These are phyloP conservation scores for Eptesicus fuscus DNA, from an alignment of 2,113 vertebrate species.

Conservation along the genomic window DNA sequence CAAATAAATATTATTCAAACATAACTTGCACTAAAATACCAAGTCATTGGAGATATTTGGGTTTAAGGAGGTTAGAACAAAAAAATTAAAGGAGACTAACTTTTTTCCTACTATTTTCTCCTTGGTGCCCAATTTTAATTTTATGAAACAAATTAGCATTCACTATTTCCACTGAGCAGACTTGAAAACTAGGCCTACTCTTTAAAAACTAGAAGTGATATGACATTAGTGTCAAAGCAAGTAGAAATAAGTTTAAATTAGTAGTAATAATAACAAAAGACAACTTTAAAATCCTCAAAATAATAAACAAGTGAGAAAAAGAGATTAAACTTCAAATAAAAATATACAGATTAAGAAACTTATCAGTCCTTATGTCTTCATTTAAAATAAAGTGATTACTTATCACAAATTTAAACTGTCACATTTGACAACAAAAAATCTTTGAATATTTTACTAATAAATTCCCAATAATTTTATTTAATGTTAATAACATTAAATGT, in stretches of 20 bases:
- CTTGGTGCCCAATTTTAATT: neutral
- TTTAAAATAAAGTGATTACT: neutral
- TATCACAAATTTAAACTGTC: slow-evolving; percentile 2
- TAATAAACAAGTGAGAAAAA: slow-evolving; percentile 28
- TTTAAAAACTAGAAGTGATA: neutral
- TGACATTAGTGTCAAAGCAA: neutral
- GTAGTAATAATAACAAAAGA: neutral
- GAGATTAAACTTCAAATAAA: neutral
- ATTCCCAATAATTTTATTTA: neutral
- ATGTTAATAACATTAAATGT: neutral
- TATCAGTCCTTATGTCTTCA: neutral
- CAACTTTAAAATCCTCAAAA: neutral
- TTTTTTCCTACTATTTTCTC: neutral
- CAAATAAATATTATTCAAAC: neutral
- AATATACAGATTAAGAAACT: neutral
- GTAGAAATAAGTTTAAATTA: neutral
- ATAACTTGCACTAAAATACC: neutral
- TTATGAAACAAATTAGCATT: slow-evolving; percentile 1
- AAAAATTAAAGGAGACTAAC: neutral
- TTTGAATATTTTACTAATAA: slow-evolving; percentile 10
- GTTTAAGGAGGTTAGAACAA: neutral
- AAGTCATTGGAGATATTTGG: neutral
- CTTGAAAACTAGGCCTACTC: neutral
- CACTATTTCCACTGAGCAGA: neutral
- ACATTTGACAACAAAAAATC: slow-evolving; percentile 4